Evolutionary conservation across 92 coral and sea anemone species (phyloP).

Genomic region (Zoanthus sociatus): DNA sequence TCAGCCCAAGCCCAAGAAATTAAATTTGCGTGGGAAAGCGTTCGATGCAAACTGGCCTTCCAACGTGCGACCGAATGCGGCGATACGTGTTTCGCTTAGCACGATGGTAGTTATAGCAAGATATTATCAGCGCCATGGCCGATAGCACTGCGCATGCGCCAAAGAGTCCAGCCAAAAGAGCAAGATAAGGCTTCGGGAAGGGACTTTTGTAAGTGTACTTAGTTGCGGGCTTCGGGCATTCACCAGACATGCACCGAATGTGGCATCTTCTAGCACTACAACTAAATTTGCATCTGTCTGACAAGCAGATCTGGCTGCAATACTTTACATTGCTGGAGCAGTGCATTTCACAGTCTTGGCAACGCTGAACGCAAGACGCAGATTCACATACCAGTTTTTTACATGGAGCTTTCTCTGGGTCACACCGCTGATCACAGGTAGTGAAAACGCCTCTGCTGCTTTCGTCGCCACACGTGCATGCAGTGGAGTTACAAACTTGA

Average conservation of each 20-base stretch:
- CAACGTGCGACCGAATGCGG: conserved; percentile 22
- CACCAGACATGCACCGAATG: conserved; percentile 51
- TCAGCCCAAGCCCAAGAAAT: neutral
- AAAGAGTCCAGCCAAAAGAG: conserved; percentile 64
- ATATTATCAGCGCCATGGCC: conserved; percentile 42
- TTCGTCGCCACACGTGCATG: conserved; percentile 64
- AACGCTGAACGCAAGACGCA: conserved; percentile 78
- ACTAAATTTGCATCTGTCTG: conserved; percentile 72
- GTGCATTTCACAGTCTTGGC: conserved; percentile 86
- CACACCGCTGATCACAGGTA: conserved; percentile 69
- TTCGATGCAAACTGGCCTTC: conserved; percentile 26
- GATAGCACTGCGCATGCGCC: conserved; percentile 62
- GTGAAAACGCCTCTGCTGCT: conserved; percentile 49
- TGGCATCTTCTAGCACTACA: conserved; percentile 73
- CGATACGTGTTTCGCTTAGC: conserved; percentile 4
- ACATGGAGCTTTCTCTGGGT: conserved; percentile 44
- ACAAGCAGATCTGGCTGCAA: conserved; percentile 85
- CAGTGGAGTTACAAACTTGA: conserved; percentile 73
- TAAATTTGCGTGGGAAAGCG: conserved; percentile 1
- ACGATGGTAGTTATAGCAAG: conserved; percentile 39
- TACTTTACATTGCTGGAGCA: conserved; percentile 83
- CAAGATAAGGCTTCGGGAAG: conserved; percentile 57
- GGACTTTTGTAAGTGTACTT: conserved; percentile 38
- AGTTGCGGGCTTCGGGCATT: conserved; percentile 47
- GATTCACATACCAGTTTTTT: conserved; percentile 68